These are phyloP conservation scores for Linnaemya tessellans DNA, from an alignment of 2,888 invertebrate species.

Conservation along the genomic window DNA sequence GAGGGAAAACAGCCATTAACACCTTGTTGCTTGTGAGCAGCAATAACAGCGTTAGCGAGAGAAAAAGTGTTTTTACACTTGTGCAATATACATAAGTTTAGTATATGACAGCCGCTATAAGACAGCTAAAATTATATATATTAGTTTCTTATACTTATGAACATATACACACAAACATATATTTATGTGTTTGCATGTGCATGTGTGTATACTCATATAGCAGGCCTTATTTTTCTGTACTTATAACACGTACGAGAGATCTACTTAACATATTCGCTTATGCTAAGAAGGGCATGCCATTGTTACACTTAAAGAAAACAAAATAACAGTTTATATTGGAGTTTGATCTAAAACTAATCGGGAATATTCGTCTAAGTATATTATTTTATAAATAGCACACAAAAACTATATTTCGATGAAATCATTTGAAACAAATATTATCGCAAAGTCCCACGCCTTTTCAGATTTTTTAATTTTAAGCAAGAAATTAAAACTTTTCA, in stretches of 20 bases:
- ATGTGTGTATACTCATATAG: background rate
- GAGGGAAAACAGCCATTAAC: conserved; percentile 39
- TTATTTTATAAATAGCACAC: too few relatives aligned
- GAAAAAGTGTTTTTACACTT: too few relatives aligned
- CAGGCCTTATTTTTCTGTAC: background rate
- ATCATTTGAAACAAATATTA: too few relatives aligned
- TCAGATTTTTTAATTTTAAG: too few relatives aligned
- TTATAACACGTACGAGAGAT: conserved; percentile 6
- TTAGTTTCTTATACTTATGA: background rate
- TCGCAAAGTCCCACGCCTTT: too few relatives aligned
- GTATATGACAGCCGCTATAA: conserved; percentile 19
- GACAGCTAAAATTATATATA: background rate
- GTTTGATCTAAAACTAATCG: background rate
- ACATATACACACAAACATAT: too few relatives aligned
- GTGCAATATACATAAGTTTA: too few relatives aligned
- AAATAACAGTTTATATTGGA: background rate
- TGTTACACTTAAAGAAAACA: conserved; percentile 9
- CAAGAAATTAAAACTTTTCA: too few relatives aligned
- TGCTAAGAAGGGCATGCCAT: background rate
- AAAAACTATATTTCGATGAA: too few relatives aligned
- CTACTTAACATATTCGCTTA: background rate
- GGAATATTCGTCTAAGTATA: too few relatives aligned
- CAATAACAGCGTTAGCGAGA: background rate
- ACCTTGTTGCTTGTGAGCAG: conserved; percentile 52
- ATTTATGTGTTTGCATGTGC: too few relatives aligned